phyloP scores from a whole-genome alignment of 2,797 vertebrate species.

The Iguana delicatissima region DNA sequence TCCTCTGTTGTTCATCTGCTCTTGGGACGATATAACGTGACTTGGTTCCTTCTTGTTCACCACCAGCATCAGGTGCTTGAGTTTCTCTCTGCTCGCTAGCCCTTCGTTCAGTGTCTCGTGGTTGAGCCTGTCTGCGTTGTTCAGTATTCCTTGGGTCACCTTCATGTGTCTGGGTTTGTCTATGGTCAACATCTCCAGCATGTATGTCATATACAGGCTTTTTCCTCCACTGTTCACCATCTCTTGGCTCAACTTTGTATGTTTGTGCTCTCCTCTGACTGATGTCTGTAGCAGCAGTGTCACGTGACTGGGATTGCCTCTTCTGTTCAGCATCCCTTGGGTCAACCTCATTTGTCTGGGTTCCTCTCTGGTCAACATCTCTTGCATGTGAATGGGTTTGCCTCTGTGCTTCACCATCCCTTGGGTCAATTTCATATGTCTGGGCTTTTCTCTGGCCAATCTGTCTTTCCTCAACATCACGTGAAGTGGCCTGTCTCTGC shows the following conservation, averaged over 20 bases:
- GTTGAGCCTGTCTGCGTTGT: no score
- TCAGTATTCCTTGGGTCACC: no score
- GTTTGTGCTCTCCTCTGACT: no score
- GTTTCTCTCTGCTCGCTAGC: neutral
- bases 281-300: neutral
- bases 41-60: neutral
- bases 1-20: no score
- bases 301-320: neutral
- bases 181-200: no score
- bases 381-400: neutral
- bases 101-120: neutral
- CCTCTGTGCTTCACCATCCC: neutral
- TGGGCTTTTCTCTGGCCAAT: neutral
- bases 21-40: no score
- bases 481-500: no score
- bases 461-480: neutral
- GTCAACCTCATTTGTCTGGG: neutral
- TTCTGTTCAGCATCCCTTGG: neutral
- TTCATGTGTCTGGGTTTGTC: no score
- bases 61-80: accelerated
- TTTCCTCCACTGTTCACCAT: no score
- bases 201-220: no score
- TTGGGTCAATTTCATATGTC: neutral
- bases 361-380: neutral
- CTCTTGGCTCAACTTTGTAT: no score